These are phyloP conservation scores for Microctonus brassicae DNA, from an alignment of 2,888 invertebrate genomes.

Conservation along the genomic window DNA sequence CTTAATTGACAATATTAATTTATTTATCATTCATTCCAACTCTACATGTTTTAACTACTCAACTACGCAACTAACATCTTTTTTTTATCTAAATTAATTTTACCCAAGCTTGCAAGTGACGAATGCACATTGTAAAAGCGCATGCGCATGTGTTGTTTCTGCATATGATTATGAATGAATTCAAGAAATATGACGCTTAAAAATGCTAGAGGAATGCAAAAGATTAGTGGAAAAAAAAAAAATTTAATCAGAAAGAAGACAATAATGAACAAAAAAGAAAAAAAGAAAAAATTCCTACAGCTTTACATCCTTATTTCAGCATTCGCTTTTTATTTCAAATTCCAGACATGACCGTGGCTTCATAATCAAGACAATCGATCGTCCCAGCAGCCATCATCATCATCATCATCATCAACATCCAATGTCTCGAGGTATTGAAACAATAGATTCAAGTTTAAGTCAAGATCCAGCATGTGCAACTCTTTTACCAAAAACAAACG, in stretches of 20 bases:
- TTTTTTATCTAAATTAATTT: neutral
- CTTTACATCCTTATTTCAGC: slow-evolving; percentile 11
- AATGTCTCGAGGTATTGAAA: slow-evolving; percentile 57
- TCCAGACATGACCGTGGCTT: slow-evolving; percentile 60
- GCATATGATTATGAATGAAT: neutral
- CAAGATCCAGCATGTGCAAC: slow-evolving; percentile 67
- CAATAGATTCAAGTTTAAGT: slow-evolving; percentile 64
- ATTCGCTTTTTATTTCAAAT: slow-evolving; percentile 46
- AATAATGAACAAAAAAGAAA: no score
- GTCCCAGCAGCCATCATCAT: slow-evolving; percentile 47
- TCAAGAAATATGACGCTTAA: neutral
- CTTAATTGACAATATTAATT: neutral
- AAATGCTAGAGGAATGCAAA: neutral
- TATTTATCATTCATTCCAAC: neutral
- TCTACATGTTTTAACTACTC: neutral
- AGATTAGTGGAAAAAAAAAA: neutral
- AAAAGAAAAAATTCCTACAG: slow-evolving; percentile 13
- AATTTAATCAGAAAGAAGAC: neutral
- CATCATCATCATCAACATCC: slow-evolving; percentile 41
- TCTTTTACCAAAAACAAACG: slow-evolving; percentile 61
- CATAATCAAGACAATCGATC: slow-evolving; percentile 65
- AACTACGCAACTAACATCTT: neutral
- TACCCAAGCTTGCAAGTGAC: neutral
- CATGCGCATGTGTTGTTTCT: neutral
- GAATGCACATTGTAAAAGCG: neutral